Base-by-base conservation (phyloP, 2,113 vertebrate species). In the Aleadryas rufinucha region DNA sequence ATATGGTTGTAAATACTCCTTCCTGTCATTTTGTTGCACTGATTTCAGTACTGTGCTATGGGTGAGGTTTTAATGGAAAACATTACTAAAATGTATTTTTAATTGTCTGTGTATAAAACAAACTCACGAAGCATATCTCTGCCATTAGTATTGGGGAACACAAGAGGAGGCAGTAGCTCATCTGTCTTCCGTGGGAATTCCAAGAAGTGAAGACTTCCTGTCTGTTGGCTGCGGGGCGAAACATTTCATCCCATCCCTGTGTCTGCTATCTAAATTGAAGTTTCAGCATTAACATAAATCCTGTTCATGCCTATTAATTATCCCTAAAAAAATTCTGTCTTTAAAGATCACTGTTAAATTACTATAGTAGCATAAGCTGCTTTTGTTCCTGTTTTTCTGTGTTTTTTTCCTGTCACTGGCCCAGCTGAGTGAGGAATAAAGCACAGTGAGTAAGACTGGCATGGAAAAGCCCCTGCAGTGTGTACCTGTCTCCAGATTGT, bases 1-100 rank as follows among this genome's bases (percentile, higher is more conserved):
- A 47, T 60, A 12, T 65, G 56, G 64, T 66, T 96, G 89, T 95
- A 95, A 94, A 95, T 93, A 94, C 11, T 82, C 11, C 41, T 95
- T 88, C 57, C 50, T 86, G 66, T 42, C 64, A 44, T 47, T 90
- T 61, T 49, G 27, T 96, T 87, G 74, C 94, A 59, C 85, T 94
- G 54, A 80, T 91, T 93, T 90, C 81, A 50, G 44, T 89, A 70
- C 44, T 90, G 61, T 92, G 84, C 80, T 87, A 27, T 84, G 45
- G 59, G 37, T 94, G 63, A 21, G 50, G 24, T 84, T 96, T 91
- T 93, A 78, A 75, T 76, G 49, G 75, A 75, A 92, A 94, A 27
- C 49, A 6, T 74, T 68, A 41, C 60, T 92, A 74, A 96, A 86
- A 47, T 82, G 71, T 94, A 61, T 81, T 76, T 94, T 87, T 60